These are phyloP conservation scores for Sinocyclocheilus anophthalmus DNA, from an alignment of 2,113 vertebrate genomes.

Conservation along the genomic window DNA sequence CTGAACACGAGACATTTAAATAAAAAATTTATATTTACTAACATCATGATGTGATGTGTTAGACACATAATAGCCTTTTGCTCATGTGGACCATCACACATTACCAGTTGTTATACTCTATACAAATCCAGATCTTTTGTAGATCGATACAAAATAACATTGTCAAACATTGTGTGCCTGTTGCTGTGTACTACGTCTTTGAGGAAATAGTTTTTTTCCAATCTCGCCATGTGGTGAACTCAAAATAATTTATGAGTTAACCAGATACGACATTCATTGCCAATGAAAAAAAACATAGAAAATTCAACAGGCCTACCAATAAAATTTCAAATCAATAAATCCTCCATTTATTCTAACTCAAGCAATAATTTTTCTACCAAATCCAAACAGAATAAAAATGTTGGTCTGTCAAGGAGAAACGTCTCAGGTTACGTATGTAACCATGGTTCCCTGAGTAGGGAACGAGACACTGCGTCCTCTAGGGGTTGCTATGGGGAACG, in stretches of 20 bases:
- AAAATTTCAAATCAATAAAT: neutral
- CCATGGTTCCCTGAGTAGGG: too few species aligned
- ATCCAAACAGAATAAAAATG: too few species aligned
- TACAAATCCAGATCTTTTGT: neutral
- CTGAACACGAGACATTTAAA: slow-evolving; percentile 56
- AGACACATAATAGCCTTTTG: slow-evolving; percentile 21
- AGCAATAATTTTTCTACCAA: too few species aligned
- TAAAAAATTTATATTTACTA: slow-evolving; percentile 67
- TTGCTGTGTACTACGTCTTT: neutral
- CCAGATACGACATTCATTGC: neutral
- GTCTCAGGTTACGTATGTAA: too few species aligned
- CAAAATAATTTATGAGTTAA: neutral
- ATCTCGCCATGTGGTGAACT: neutral
- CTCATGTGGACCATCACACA: neutral
- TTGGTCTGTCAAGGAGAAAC: too few species aligned
- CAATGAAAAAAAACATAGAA: neutral
- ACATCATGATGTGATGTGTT: slow-evolving; percentile 47
- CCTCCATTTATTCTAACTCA: too few species aligned
- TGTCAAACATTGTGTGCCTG: slow-evolving; percentile 4
- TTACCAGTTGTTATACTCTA: neutral
- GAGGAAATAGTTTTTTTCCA: neutral
- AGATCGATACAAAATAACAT: neutral
- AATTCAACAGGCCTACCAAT: neutral
- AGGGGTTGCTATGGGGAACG: too few species aligned
- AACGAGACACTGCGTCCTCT: too few species aligned